phyloP scores from a whole-genome alignment of 64 coral and sea anemone species.

The Porites lutea region DNA sequence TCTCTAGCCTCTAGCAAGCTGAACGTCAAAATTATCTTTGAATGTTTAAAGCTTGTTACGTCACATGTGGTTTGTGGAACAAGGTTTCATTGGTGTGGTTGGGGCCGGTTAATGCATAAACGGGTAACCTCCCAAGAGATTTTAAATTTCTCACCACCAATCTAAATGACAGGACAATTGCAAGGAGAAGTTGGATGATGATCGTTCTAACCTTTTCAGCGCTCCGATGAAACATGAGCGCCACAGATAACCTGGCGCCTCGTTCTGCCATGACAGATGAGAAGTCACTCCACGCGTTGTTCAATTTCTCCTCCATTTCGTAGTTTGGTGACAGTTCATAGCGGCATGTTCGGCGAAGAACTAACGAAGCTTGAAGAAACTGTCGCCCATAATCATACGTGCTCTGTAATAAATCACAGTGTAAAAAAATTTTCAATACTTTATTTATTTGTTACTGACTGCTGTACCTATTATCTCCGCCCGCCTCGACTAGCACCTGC shows the following conservation, averaged over 20 bases:
- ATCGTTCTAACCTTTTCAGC: conserved; percentile 78
- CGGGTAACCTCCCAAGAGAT: too few relatives aligned
- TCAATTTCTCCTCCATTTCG: conserved; percentile 82
- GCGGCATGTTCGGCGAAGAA: conserved; percentile 91
- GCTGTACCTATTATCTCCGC: too few relatives aligned
- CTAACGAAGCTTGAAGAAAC: conserved; percentile 89
- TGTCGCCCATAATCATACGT: conserved; percentile 96
- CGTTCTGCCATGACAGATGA: conserved; percentile 87
- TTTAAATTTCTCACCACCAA: neutral
- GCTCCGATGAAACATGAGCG: conserved; percentile 97
- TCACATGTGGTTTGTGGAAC: too few relatives aligned
- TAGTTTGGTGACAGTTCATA: conserved; percentile 89
- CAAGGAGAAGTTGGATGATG: neutral
- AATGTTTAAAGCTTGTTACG: too few relatives aligned
- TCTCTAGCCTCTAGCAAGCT: too few relatives aligned
- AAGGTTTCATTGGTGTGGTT: too few relatives aligned
- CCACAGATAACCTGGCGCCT: conserved; percentile 86
- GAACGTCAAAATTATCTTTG: too few relatives aligned
- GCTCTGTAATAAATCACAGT: conserved; percentile 45
- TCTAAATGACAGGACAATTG: neutral
- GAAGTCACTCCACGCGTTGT: conserved; percentile 83
- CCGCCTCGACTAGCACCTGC: too few relatives aligned
- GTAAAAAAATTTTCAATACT: neutral
- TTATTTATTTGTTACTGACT: too few relatives aligned
- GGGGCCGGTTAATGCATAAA: too few relatives aligned